These are phyloP conservation scores for Troides aeacus DNA, from an alignment of 2,888 invertebrate species.

Conservation along the genomic window DNA sequence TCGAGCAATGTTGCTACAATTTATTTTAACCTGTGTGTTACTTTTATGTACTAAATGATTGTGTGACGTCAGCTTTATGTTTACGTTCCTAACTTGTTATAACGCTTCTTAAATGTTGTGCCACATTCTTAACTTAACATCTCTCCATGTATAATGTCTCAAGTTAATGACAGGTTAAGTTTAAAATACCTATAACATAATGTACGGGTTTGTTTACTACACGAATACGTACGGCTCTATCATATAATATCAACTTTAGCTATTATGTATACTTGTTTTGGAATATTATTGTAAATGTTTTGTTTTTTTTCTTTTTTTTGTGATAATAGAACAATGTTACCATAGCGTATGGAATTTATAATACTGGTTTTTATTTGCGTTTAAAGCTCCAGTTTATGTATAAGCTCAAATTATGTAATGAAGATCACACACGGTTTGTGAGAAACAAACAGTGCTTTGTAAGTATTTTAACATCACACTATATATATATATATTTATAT, in stretches of 20 bases:
- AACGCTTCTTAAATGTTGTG: slow-evolving; percentile 6
- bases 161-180: not conserved
- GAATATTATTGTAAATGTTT: not conserved
- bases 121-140: not conserved
- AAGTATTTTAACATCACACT: slow-evolving; percentile 20
- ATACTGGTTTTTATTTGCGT: slow-evolving; percentile 14
- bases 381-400: slow-evolving; percentile 31
- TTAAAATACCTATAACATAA: not conserved
- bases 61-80: slow-evolving; percentile 22
- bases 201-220: not conserved
- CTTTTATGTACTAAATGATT: slow-evolving; percentile 4
- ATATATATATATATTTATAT: not conserved
- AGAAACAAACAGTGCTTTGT: slow-evolving; percentile 32
- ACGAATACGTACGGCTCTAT: not conserved
- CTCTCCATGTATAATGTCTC: not conserved
- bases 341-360: slow-evolving; percentile 41
- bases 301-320: slow-evolving; percentile 27
- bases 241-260: not conserved
- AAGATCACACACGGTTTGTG: slow-evolving; percentile 39
- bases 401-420: slow-evolving; percentile 29
- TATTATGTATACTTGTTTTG: not conserved
- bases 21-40: slow-evolving; percentile 16
- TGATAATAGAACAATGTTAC: slow-evolving; percentile 51
- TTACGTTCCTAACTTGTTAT: slow-evolving; percentile 25
- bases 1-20: not conserved